These are phyloP conservation scores for Acanthiza pusilla DNA, from an alignment of 2,797 vertebrate species.

Conservation along the genomic window DNA sequence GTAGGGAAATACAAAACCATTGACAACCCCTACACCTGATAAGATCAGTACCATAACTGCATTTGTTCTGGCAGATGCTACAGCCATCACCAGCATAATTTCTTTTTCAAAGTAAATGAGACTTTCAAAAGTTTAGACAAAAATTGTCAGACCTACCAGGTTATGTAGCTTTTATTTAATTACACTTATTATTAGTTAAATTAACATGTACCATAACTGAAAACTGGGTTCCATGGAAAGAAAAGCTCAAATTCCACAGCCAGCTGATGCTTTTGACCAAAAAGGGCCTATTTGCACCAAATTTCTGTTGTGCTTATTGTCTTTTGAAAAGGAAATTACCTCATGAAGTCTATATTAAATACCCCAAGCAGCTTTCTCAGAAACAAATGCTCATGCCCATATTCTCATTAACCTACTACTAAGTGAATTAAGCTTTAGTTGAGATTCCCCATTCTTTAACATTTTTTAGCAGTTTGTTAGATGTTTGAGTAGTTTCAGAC, in stretches of 20 bases:
- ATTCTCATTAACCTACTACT: background rate
- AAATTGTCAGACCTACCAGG: background rate
- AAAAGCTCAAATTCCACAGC: background rate
- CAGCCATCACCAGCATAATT: background rate
- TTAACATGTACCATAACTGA: background rate
- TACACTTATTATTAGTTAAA: background rate
- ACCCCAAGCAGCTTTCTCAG: background rate
- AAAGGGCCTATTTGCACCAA: background rate
- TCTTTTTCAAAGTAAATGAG: background rate
- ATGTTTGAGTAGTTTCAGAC: background rate
- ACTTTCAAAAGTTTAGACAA: background rate
- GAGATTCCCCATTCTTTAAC: background rate
- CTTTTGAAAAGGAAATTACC: background rate
- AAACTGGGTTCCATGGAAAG: background rate
- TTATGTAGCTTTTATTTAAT: background rate
- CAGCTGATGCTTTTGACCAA: background rate
- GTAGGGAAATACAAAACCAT: background rate
- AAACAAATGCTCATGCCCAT: background rate
- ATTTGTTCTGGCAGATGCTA: background rate
- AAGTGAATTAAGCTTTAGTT: background rate
- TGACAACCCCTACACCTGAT: background rate
- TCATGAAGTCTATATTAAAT: background rate
- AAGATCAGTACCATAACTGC: background rate
- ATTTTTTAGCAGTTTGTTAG: background rate
- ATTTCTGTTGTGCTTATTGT: background rate